phyloP scores from a whole-genome alignment of 2,888 invertebrate genomes.

The Esperia sulphurella region DNA sequence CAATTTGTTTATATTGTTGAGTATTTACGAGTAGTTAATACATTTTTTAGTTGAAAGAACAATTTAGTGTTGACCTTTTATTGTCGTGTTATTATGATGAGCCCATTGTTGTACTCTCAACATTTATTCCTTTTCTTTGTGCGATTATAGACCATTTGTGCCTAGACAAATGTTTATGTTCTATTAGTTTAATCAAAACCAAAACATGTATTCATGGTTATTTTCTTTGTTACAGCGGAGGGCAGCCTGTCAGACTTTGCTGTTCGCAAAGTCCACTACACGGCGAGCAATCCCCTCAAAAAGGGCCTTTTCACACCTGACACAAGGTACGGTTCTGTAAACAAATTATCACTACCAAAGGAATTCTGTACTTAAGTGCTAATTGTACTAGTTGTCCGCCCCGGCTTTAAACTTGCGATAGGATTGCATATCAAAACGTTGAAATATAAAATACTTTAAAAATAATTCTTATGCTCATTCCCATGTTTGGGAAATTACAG shows the following conservation, averaged over 20 bases:
- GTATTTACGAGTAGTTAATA: no score
- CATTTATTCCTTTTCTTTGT: no score
- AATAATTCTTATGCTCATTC: no score
- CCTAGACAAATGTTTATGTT: neutral
- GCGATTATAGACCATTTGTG: no score
- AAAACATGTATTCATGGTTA: neutral
- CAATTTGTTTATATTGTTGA: no score
- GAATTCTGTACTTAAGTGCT: neutral
- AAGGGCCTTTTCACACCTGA: slow-evolving; percentile 87
- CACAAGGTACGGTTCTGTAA: slow-evolving; percentile 72
- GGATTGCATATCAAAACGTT: neutral
- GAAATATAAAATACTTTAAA: no score
- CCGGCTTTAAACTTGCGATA: no score
- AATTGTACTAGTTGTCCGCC: neutral
- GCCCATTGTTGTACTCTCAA: no score
- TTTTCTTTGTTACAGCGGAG: slow-evolving; percentile 86
- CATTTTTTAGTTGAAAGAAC: no score
- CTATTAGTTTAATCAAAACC: neutral
- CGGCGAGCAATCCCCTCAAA: slow-evolving; percentile 83
- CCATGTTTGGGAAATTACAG: no score
- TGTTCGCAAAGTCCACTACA: slow-evolving; percentile 87
- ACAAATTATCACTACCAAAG: slow-evolving; percentile 19
- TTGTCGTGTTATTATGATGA: no score
- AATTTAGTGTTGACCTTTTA: no score
- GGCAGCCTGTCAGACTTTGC: slow-evolving; percentile 94